Evolutionary conservation across 2,113 vertebrate species (phyloP).

Genomic region (Etia nguti): DNA sequence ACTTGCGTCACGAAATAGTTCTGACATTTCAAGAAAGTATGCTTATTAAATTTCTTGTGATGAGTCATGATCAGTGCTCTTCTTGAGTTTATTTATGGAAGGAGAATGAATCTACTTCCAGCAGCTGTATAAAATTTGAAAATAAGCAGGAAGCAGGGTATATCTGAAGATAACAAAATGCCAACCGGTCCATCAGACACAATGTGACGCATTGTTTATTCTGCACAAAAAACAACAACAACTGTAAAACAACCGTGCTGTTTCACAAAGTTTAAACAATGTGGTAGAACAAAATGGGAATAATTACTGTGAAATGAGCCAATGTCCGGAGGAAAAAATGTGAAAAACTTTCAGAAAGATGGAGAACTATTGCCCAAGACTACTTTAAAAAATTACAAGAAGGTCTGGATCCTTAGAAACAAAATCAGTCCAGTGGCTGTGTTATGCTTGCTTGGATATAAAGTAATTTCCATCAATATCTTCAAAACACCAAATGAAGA

Average conservation of each 20-base stretch:
- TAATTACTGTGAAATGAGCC: not conserved
- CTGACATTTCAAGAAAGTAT: not conserved
- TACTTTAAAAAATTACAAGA: not conserved
- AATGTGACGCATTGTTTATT: not conserved
- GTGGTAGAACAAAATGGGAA: not conserved
- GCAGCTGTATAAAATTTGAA: not conserved
- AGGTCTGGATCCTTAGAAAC: not conserved
- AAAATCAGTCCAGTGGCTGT: not conserved
- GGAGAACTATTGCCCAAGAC: not conserved
- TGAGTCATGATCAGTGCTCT: not conserved
- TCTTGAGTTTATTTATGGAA: not conserved
- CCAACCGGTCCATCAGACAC: not conserved
- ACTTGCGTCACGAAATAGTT: not conserved
- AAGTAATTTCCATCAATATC: not conserved
- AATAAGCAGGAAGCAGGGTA: not conserved
- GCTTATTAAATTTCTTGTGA: not conserved
- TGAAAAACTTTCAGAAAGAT: not conserved
- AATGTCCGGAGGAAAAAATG: not conserved
- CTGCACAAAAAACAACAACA: fast-evolving
- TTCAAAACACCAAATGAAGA: not conserved
- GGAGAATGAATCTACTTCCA: not conserved
- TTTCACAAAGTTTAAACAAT: not conserved
- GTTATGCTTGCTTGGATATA: not conserved
- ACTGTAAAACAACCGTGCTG: not conserved
- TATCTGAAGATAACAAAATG: not conserved